phyloP scores from a whole-genome alignment of 2,113 vertebrate species.

The Nothobranchius kuhntae region DNA sequence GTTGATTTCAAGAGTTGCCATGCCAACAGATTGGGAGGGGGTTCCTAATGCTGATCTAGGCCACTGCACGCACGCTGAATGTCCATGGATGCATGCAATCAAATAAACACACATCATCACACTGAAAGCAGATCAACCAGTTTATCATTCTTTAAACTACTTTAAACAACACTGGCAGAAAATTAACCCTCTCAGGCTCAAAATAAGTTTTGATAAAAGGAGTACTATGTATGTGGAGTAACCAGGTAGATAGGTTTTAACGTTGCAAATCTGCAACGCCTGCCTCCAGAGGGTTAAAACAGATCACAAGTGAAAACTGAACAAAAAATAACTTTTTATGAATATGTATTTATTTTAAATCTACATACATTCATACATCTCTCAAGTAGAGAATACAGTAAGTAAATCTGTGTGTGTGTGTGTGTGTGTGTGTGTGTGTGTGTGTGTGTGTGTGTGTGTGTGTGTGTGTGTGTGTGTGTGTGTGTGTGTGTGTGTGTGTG shows the following conservation, averaged over 20 bases:
- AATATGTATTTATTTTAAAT: conserved; percentile 71
- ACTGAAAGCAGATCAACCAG: conserved; percentile 20
- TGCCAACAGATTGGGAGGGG: conserved; percentile 63
- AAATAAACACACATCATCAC: neutral
- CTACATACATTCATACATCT: conserved; percentile 77
- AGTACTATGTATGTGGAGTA: too few relatives aligned
- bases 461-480: conserved; percentile 11
- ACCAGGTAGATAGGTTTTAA: too few relatives aligned
- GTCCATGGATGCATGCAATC: neutral
- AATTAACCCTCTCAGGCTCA: conserved; percentile 3
- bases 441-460: conserved; percentile 5
- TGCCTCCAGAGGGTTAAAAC: conserved; percentile 1
- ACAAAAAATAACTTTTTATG: conserved; percentile 74
- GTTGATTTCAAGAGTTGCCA: conserved; percentile 60
- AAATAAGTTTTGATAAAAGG: too few relatives aligned
- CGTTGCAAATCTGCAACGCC: too few relatives aligned
- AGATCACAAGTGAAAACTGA: conserved; percentile 49
- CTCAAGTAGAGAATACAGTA: conserved; percentile 57
- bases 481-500: too few relatives aligned
- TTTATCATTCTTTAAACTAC: neutral
- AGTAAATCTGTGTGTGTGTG: neutral
- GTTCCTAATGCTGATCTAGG: conserved; percentile 51
- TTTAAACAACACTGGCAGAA: conserved; percentile 1
- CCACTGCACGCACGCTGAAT: conserved; percentile 13
- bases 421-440: conserved; percentile 6